phyloP scores from a whole-genome alignment of 2,797 vertebrate genomes.

The Centroberyx gerrardi region DNA sequence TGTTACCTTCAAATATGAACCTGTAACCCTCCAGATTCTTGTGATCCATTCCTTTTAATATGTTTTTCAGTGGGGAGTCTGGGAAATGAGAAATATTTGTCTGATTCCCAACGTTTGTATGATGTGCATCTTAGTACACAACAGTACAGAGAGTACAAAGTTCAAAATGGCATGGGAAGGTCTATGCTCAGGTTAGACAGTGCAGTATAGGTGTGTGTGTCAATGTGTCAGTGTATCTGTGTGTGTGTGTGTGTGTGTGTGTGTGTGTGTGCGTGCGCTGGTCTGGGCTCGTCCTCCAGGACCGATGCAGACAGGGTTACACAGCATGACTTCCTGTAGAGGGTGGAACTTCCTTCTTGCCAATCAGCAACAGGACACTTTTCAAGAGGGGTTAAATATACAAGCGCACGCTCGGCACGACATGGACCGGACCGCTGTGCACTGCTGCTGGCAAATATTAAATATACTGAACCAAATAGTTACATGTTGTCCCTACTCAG shows the following conservation, averaged over 20 bases:
- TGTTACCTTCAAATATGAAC: too few relatives aligned
- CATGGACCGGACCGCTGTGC: neutral
- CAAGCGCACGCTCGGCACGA: slow-evolving; percentile 14
- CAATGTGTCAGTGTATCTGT: neutral
- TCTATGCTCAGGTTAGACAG: too few relatives aligned
- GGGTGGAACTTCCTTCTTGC: slow-evolving; percentile 66
- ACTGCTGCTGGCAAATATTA: neutral
- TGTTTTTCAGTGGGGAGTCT: too few relatives aligned
- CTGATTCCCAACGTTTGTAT: too few relatives aligned
- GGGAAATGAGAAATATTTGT: too few relatives aligned
- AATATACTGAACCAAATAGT: neutral
- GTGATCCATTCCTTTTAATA: too few relatives aligned
- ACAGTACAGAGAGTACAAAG: too few relatives aligned
- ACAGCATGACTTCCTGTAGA: slow-evolving; percentile 61
- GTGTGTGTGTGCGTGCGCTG: neutral
- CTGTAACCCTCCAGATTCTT: too few relatives aligned
- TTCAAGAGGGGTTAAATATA: slow-evolving; percentile 52
- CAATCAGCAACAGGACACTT: slow-evolving; percentile 41
- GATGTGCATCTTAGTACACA: too few relatives aligned
- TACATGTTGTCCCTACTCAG: too few relatives aligned
- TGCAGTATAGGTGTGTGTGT: too few relatives aligned
- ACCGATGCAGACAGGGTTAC: slow-evolving; percentile 43
- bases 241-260: slow-evolving; percentile 19
- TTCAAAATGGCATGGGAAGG: too few relatives aligned
- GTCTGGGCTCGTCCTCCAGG: slow-evolving; percentile 5